Evolutionary conservation across 2,797 vertebrate genomes (phyloP).

Genomic region (Sebastes cheni): DNA sequence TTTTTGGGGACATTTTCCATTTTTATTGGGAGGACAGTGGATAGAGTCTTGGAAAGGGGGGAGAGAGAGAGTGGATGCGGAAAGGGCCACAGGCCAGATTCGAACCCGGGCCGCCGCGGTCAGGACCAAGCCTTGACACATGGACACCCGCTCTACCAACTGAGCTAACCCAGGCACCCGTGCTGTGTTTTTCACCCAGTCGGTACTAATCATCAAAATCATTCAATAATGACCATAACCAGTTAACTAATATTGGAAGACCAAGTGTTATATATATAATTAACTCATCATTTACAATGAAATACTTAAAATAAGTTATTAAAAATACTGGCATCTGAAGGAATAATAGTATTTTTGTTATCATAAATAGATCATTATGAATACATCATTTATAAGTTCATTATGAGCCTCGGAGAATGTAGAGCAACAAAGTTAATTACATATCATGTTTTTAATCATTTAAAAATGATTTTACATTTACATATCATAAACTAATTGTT

Average conservation of each 20-base stretch:
- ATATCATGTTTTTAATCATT: slow-evolving; percentile 1
- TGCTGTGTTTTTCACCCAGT: neutral
- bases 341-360: slow-evolving; percentile 29
- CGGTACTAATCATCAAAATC: slow-evolving; percentile 24
- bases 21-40: too few species aligned
- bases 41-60: too few species aligned
- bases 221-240: slow-evolving; percentile 22
- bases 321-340: slow-evolving; percentile 40
- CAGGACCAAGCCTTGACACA: too few species aligned
- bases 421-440: neutral
- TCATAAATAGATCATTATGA: slow-evolving; percentile 17
- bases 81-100: too few species aligned
- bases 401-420: neutral
- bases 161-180: too few species aligned
- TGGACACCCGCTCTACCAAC: too few species aligned
- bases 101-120: too few species aligned
- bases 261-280: slow-evolving; percentile 37
- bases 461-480: neutral
- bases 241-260: slow-evolving; percentile 36
- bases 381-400: slow-evolving; percentile 10
- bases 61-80: too few species aligned
- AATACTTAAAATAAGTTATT: slow-evolving; percentile 31
- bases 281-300: slow-evolving; percentile 41
- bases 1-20: too few species aligned
- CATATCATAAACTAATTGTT: slow-evolving; percentile 4